phyloP scores from a whole-genome alignment of 2,888 invertebrate species.

The Papilio gigon region DNA sequence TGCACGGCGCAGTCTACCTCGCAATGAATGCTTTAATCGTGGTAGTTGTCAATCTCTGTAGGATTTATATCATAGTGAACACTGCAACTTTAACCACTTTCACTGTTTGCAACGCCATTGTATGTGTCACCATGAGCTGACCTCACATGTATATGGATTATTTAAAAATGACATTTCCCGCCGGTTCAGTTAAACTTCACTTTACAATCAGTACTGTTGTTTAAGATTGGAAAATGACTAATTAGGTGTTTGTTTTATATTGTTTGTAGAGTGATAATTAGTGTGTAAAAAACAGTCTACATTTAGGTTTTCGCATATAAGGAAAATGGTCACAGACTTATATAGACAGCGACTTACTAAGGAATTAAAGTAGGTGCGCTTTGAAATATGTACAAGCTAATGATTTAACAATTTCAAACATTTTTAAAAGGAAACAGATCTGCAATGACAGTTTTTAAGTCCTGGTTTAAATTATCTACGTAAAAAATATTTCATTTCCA shows the following conservation, averaged over 20 bases:
- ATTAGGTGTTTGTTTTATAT: conserved; percentile 1
- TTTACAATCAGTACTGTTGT: conserved; percentile 13
- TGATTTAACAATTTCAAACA: not conserved
- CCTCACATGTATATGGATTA: conserved; percentile 30
- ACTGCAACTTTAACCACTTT: conserved; percentile 33
- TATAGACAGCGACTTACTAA: conserved; percentile 10
- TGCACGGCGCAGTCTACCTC: conserved; percentile 43
- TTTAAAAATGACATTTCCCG: conserved; percentile 30
- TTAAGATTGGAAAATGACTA: not conserved
- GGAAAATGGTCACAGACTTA: conserved; percentile 11
- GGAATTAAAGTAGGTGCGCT: conserved; percentile 11
- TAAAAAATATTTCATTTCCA: not conserved
- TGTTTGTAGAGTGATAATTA: conserved; percentile 4
- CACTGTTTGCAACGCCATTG: conserved; percentile 31
- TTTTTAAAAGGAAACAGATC: not conserved
- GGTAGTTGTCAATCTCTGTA: conserved; percentile 34
- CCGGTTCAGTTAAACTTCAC: conserved; percentile 12
- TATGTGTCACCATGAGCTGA: conserved; percentile 30
- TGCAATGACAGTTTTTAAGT: not conserved
- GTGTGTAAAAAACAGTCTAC: not conserved
- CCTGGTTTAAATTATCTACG: not conserved
- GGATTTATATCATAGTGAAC: conserved; percentile 34
- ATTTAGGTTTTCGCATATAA: conserved; percentile 19
- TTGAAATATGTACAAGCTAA: not conserved
- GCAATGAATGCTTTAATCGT: conserved; percentile 20